phyloP scores from a whole-genome alignment of 2,888 invertebrate species.

The Eristalis arbustorum region DNA sequence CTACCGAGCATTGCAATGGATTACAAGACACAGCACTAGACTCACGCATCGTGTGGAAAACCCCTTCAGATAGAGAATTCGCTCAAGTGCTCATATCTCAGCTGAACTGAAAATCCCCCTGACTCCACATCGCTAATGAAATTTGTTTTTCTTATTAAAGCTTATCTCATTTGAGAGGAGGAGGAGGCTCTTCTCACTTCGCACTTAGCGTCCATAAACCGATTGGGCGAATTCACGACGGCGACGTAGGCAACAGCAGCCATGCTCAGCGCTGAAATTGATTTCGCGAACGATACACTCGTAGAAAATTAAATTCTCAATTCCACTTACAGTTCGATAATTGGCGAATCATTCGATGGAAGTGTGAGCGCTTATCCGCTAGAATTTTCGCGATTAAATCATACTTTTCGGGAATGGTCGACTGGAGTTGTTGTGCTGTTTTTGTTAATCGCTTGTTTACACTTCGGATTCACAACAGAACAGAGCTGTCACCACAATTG shows the following conservation, averaged over 20 bases:
- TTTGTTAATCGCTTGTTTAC: background rate
- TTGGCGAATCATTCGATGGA: background rate
- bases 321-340: background rate
- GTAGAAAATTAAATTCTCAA: background rate
- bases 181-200: background rate
- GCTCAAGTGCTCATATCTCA: background rate
- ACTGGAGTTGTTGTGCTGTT: background rate
- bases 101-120: background rate
- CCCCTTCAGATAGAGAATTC: background rate
- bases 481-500: background rate
- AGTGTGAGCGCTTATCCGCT: background rate
- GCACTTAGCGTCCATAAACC: background rate
- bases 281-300: background rate
- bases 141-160: conserved; percentile 19
- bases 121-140: conserved; percentile 8
- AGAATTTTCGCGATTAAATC: background rate
- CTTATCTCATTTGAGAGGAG: conserved; percentile 22
- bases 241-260: background rate
- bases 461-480: background rate
- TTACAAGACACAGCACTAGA: background rate
- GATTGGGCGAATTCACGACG: background rate
- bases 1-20: background rate
- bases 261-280: background rate
- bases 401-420: background rate
- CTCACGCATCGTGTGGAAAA: background rate